Evolutionary conservation across 2,888 invertebrate species (phyloP), one percentile per base, ranked within the genome.

Genomic region (Dascillus cervinus): DNA sequence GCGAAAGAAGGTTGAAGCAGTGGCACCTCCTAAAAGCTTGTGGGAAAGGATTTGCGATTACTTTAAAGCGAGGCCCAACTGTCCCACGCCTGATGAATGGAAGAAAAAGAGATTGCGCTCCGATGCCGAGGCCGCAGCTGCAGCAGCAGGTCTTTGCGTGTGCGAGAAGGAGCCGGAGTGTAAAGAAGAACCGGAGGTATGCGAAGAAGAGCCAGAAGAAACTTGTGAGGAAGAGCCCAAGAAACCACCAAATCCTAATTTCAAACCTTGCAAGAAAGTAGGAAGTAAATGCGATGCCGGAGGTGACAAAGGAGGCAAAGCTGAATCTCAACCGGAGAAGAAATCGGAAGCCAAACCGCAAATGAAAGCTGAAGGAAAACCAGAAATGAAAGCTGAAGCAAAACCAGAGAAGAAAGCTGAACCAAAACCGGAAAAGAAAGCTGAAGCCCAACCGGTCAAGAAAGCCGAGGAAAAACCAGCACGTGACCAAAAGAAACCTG

Each of bases 21-120:
- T 6, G 8, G 5, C 17, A 17, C 5, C 4, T 17, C 17, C 30
- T 25, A 44, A 37, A 25, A 26, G 44, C 13, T 23, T 56, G 2
- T 56, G 52, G 53, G 35, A 48, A 12, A 48, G 26, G 34, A 37
- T 62, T 6, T 37, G 52, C 3, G 53, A 57, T 29, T 63, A 50
- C 39, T 62, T 63, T 37, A 56, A 55, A 37, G 58, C 62, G 1
- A 45, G 54, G 35, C 58, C 55, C 1, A 47, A 49, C 26, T 60
- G 59, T 43, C 62, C 62, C 1, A 26, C 49, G 3, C 54, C 60
- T 1, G 58, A 49, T 12, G 58, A 58, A 26, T 55, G 49, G 41
- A 55, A 51, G 27, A 53, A 47, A 24, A 50, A 50, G 28, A 46
- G 48, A 15, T 38, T 57, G 5, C 43, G 37, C 17, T 40, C 47